These are phyloP conservation scores for Psittacus erithacus DNA, from an alignment of 2,113 vertebrate species.

Conservation along the genomic window DNA sequence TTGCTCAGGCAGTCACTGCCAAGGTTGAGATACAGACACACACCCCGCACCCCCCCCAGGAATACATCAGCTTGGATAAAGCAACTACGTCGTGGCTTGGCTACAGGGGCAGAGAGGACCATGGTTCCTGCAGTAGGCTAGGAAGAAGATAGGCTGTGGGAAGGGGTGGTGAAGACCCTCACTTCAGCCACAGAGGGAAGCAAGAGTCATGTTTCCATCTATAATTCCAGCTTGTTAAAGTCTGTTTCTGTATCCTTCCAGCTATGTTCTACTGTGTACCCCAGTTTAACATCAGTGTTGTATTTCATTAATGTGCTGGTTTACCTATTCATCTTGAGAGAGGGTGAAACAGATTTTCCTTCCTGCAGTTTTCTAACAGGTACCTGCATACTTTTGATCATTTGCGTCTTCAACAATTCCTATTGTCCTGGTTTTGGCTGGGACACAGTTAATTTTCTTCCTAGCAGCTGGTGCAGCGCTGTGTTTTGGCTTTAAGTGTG, in stretches of 20 bases:
- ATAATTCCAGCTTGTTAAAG: not conserved
- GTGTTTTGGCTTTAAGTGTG: not conserved
- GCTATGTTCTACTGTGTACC: not conserved
- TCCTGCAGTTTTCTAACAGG: not conserved
- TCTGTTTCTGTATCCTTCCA: not conserved
- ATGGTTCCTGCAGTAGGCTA: fast-evolving
- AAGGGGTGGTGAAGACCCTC: not conserved
- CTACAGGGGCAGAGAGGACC: not conserved
- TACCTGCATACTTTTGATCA: not conserved
- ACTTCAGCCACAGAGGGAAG: not conserved
- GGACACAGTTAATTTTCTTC: not conserved
- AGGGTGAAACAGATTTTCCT: not conserved
- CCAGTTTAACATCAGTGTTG: not conserved
- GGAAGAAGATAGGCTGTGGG: not conserved
- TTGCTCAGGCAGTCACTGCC: constrained; percentile 26
- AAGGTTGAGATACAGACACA: constrained; percentile 12
- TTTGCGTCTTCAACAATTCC: not conserved
- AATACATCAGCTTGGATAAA: not conserved
- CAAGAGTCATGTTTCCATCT: not conserved
- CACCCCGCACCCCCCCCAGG: not conserved
- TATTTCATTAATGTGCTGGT: not conserved
- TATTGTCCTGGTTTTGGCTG: not conserved
- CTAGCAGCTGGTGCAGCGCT: not conserved
- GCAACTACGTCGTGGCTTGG: not conserved
- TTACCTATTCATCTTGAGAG: not conserved